Evolutionary conservation across 2,113 vertebrate genomes (phyloP).

Genomic region (Pachypanchax playfairii): DNA sequence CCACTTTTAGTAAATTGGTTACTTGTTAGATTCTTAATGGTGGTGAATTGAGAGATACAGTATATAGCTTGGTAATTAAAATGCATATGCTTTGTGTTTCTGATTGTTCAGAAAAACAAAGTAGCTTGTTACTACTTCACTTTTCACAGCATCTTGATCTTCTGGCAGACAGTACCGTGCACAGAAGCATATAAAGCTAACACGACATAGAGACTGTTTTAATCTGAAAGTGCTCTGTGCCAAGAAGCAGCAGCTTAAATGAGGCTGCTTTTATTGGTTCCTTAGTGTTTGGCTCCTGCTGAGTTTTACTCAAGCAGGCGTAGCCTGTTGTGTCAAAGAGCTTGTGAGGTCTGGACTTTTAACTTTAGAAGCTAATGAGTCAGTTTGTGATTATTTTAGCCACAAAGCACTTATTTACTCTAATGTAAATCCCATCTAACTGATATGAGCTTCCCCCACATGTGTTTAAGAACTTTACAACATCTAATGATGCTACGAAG

Average conservation of each 20-base stretch:
- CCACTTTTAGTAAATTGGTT: constrained; percentile 8
- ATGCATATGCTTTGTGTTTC: too few relatives aligned
- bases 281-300: constrained; percentile 47
- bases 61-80: too few relatives aligned
- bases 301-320: constrained; percentile 50
- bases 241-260: constrained; percentile 50
- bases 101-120: too few relatives aligned
- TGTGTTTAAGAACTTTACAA: constrained; percentile 43
- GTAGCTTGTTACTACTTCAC: constrained; percentile 19
- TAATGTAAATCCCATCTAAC: constrained; percentile 33
- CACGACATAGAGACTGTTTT: constrained; percentile 42
- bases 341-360: constrained; percentile 55
- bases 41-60: too few relatives aligned
- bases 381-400: constrained; percentile 54
- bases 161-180: constrained; percentile 33
- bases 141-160: constrained; percentile 14
- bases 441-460: constrained; percentile 52
- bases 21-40: neutral
- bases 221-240: constrained; percentile 34
- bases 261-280: constrained; percentile 68
- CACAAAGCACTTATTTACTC: constrained; percentile 53
- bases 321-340: constrained; percentile 54
- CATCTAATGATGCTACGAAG: constrained; percentile 36
- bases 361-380: constrained; percentile 36
- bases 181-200: constrained; percentile 30